A percentile compares a stretch with the other conserved stretches of the same genome.
These are phyloP conservation scores for Agrotis segetum DNA, from an alignment of 2,888 invertebrate species.

Conservation along the genomic window DNA sequence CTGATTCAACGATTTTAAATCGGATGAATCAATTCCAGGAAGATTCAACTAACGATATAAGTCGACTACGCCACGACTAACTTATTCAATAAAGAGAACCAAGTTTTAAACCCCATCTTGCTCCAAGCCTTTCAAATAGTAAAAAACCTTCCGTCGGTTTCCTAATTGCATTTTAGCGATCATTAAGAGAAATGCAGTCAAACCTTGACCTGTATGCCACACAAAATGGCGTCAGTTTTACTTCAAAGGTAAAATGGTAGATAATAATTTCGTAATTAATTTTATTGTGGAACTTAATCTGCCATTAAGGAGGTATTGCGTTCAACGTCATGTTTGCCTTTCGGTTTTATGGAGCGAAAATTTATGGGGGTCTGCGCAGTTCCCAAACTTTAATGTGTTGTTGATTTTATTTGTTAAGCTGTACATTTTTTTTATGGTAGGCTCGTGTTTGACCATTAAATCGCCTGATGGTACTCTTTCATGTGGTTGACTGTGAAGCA, in stretches of 20 bases:
- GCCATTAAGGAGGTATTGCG: slow-evolving; percentile 32
- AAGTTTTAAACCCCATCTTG: slow-evolving; percentile 38
- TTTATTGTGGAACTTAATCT: slow-evolving; percentile 42
- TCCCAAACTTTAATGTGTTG: slow-evolving; percentile 32
- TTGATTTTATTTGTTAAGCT: slow-evolving; percentile 41
- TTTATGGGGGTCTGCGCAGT: slow-evolving; percentile 42
- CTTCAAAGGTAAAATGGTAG: slow-evolving; percentile 19
- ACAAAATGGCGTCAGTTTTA: slow-evolving; percentile 25
- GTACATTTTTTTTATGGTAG: background rate
- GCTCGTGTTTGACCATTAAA: no score
- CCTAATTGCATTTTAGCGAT: slow-evolving; percentile 38
- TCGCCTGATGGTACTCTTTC: no score
- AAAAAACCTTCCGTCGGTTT: slow-evolving; percentile 32
- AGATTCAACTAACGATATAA: slow-evolving; percentile 12
- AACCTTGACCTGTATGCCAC: slow-evolving; percentile 17
- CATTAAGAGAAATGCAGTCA: slow-evolving; percentile 17
- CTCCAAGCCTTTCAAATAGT: slow-evolving; percentile 15
- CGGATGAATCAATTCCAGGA: slow-evolving; percentile 1
- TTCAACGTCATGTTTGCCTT: slow-evolving; percentile 24
- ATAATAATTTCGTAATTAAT: slow-evolving; percentile 47
- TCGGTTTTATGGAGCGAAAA: slow-evolving; percentile 51
- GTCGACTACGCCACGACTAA: slow-evolving; percentile 16
- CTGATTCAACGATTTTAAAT: background rate
- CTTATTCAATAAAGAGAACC: slow-evolving; percentile 20
- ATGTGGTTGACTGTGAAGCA: no score